A percentile compares a stretch with the other conserved stretches of the same genome.
Conservation (phyloP, 1,140 invertebrate genomes). For the Metaphire vulgaris region DNA sequence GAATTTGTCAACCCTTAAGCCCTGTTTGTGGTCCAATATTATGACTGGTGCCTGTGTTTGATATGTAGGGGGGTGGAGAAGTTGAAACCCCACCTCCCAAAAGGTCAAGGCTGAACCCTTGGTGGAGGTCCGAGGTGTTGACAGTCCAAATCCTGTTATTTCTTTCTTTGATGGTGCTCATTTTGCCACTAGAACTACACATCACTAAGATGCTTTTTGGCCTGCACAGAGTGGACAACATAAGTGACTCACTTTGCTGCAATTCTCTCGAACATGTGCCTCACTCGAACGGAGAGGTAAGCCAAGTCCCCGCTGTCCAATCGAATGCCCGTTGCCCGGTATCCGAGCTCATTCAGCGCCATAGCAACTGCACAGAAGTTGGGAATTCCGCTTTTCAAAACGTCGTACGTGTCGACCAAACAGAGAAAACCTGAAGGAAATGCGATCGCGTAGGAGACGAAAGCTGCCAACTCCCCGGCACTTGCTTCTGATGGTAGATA, state of each 20-base stretch:
- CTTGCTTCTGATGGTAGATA: slow-evolving; percentile 47
- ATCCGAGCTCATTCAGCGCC: slow-evolving; percentile 85
- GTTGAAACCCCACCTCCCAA: too few relatives aligned
- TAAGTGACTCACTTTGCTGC: slow-evolving; percentile 62
- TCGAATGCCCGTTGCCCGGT: slow-evolving; percentile 79
- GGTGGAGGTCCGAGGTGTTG: too few relatives aligned
- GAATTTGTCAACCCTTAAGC: too few relatives aligned
- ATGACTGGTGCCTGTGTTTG: too few relatives aligned
- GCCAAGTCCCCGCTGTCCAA: slow-evolving; percentile 96
- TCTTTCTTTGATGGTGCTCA: too few relatives aligned
- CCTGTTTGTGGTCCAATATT: too few relatives aligned
- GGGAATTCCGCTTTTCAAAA: slow-evolving; percentile 90
- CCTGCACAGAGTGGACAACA: too few relatives aligned
- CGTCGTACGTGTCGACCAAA: slow-evolving; percentile 97
- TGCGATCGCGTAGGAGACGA: slow-evolving; percentile 90
- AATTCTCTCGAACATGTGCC: slow-evolving; percentile 73
- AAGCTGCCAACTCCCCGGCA: slow-evolving; percentile 73
- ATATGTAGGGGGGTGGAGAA: too few relatives aligned
- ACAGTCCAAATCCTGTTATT: too few relatives aligned
- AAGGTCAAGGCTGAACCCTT: too few relatives aligned
- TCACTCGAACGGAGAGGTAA: slow-evolving; percentile 80
- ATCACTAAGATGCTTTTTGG: too few relatives aligned
- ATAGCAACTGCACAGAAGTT: slow-evolving; percentile 97
- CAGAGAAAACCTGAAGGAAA: slow-evolving; percentile 93
- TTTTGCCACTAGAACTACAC: too few relatives aligned